Conservation (phyloP, 2,797 vertebrate genomes). For the Sebastes taczanowskii region DNA sequence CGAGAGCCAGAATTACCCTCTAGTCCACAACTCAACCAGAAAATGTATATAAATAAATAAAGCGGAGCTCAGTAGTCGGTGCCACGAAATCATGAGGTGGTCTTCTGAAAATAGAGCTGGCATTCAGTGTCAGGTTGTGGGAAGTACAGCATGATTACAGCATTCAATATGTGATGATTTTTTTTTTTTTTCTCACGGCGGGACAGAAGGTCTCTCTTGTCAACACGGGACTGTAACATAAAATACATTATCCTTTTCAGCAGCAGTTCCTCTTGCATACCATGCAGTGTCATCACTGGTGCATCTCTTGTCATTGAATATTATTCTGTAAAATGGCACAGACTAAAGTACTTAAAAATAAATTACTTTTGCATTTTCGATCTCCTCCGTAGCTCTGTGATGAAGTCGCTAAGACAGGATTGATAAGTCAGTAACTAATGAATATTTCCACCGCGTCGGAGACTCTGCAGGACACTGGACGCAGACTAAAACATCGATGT, state of each 20-base stretch:
- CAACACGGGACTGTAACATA: not conserved
- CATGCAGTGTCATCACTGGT: not conserved
- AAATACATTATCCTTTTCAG: not conserved
- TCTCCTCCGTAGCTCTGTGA: not conserved
- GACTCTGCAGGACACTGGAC: conserved; percentile 23
- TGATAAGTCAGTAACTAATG: not conserved
- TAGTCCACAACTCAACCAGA: not conserved
- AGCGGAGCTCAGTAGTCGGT: not conserved
- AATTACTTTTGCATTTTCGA: conserved; percentile 19
- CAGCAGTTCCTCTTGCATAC: not conserved
- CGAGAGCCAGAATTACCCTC: conserved; percentile 1
- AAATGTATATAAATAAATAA: conserved; percentile 21
- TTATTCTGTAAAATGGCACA: not conserved
- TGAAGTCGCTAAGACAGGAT: not conserved
- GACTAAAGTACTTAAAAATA: conserved; percentile 5
- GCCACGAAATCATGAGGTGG: conserved; percentile 9
- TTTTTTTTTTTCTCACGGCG: not conserved
- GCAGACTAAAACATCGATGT: not conserved
- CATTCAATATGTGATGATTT: not conserved
- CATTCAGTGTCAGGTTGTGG: not conserved
- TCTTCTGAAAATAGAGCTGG: conserved; percentile 19
- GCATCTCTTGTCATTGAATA: not conserved
- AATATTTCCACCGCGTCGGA: not conserved
- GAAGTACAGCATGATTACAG: not conserved
- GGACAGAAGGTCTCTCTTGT: not conserved